Evolutionary conservation across 2,797 vertebrate species (phyloP).

Genomic region (Trachops cirrhosus): DNA sequence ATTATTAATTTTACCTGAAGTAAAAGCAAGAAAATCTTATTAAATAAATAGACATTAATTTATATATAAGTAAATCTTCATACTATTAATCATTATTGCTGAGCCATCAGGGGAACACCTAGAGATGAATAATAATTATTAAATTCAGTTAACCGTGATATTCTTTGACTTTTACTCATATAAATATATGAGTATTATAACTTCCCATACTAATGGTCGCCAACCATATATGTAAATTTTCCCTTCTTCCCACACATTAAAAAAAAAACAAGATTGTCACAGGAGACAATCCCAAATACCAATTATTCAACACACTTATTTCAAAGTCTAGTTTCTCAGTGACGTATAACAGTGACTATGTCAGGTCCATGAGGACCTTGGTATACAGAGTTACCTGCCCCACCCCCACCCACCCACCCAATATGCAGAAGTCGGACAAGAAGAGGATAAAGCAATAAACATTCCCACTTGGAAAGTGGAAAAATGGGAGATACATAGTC

Average conservation of each 20-base stretch:
- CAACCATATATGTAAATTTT: background rate
- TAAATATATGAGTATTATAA: background rate
- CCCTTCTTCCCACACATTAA: background rate
- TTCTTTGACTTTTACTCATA: background rate
- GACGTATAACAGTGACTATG: background rate
- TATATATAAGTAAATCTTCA: background rate
- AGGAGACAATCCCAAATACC: background rate
- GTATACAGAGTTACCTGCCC: background rate
- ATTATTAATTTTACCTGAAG: background rate
- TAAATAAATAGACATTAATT: background rate
- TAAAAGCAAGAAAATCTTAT: background rate
- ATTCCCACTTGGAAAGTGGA: background rate
- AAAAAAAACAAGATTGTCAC: background rate
- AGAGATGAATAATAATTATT: background rate
- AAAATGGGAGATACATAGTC: background rate
- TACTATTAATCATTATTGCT: background rate
- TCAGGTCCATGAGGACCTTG: background rate
- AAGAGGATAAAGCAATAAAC: background rate
- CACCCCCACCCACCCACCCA: background rate
- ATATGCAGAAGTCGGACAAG: background rate
- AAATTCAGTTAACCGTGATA: background rate
- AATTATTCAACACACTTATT: background rate
- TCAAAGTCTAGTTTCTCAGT: background rate
- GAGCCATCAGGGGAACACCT: background rate
- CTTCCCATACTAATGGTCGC: background rate